Base-by-base conservation (phyloP, 2,888 invertebrate species). In the Tricholauxania praeusta region DNA sequence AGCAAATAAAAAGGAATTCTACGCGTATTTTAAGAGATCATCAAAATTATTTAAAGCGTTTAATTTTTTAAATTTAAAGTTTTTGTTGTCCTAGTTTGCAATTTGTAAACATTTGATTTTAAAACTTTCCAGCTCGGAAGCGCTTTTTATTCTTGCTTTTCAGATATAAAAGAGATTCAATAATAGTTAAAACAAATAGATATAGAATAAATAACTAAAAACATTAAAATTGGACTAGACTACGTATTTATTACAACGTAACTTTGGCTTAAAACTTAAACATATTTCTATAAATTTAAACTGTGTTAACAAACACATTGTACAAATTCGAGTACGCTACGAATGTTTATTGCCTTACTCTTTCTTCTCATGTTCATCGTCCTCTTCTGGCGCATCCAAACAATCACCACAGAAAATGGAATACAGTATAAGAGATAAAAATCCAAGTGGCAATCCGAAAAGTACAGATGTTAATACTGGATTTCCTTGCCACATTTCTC, bases 381-480 rank as follows among this genome's bases (percentile, higher is more conserved):
- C 85, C 1, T 94, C 94, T 72, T 96, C 96, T 62, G 94, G 93
- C 1, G 96, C 96, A 85, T 97, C 98, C 78, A 97, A 89, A 81
- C 98, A 96, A 86, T 99, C 98, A 69, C 96, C 94, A 85, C 98
- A 99, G 88, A 97, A 99, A 76, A 98, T 93, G 2, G 97, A 96
- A 87, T 99, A 99, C 84, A 96, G 93, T 81, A 99, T 98, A 22
- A 99, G 91, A 28, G 95, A 93, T 22, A 99, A 90, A 85, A 99
- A 98, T 51, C 96, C 96, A 59, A 96, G 89, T 0, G 99, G 99
- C 74, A 99, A 90, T 1, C 98, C 98, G 87, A 99, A 97, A 68
- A 99, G 90, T 6, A 99, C 92, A 48, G 96, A 91, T 6, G 98
- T 97, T 75, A 99, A 89, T 75, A 98, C 95, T 0, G 98, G 97